Conservation (phyloP, 2,888 invertebrate genomes). For the Mythimna lalbum region DNA sequence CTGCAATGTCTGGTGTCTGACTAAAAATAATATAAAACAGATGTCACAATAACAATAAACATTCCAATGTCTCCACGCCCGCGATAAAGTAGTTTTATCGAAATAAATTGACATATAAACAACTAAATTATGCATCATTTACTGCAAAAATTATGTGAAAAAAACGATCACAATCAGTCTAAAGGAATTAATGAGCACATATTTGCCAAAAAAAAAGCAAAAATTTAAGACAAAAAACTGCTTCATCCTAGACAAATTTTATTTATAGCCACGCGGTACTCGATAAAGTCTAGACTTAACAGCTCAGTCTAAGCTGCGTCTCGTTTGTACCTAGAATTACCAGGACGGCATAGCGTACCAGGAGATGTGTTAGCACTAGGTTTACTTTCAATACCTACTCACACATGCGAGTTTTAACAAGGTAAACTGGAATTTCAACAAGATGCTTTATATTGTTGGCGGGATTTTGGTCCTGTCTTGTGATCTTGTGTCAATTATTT, state of each 20-base stretch:
- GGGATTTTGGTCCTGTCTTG: constrained; percentile 9
- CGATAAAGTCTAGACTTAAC: constrained; percentile 57
- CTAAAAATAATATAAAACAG: constrained; percentile 10
- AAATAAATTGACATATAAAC: constrained; percentile 17
- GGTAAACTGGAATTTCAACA: constrained; percentile 54
- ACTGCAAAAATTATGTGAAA: constrained; percentile 14
- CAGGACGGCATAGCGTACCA: constrained; percentile 77
- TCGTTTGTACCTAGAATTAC: constrained; percentile 86
- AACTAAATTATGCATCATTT: constrained; percentile 14
- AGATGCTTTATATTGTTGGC: constrained; percentile 20
- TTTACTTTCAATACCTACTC: constrained; percentile 68
- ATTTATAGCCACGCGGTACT: constrained; percentile 26
- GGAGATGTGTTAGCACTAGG: constrained; percentile 81
- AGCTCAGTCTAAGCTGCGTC: constrained; percentile 70
- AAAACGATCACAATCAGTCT: background rate
- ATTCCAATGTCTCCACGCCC: constrained; percentile 21
- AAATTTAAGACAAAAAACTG: background rate
- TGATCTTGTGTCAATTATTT: background rate
- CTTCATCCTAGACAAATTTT: constrained; percentile 18
- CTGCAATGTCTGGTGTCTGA: background rate
- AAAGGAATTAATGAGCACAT: constrained; percentile 12
- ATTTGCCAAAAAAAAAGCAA: constrained; percentile 10
- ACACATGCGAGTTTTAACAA: constrained; percentile 47
- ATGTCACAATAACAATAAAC: constrained; percentile 12
- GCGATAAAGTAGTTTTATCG: constrained; percentile 2